phyloP scores from a whole-genome alignment of 2,888 invertebrate genomes.

The Drosophila sordidapex region DNA sequence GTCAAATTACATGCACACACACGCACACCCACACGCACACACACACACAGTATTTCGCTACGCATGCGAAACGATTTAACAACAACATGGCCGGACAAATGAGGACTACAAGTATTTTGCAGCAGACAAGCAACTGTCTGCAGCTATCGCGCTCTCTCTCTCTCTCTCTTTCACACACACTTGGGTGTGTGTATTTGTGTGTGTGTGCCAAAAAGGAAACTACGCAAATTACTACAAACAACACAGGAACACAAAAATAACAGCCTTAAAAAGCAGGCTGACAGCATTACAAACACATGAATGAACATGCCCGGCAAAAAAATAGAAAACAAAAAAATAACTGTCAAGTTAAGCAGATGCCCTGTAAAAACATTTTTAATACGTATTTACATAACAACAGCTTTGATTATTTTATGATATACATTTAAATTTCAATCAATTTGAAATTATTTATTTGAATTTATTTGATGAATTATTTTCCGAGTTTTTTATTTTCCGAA shows the following conservation, averaged over 20 bases:
- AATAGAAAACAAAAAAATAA: constrained; percentile 3
- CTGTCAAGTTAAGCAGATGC: constrained; percentile 1
- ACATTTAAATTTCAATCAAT: background rate
- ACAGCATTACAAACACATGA: constrained; percentile 69
- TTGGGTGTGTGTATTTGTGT: constrained; percentile 7
- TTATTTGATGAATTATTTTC: no score
- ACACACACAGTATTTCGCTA: constrained; percentile 29
- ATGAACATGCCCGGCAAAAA: constrained; percentile 46
- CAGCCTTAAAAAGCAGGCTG: constrained; percentile 27
- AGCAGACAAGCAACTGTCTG: constrained; percentile 47
- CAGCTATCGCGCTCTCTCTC: background rate
- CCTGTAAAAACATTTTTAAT: background rate
- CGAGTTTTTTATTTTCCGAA: background rate
- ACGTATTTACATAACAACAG: background rate
- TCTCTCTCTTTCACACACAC: background rate
- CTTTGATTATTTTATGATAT: background rate
- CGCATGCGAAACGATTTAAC: constrained; percentile 39
- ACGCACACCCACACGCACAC: background rate
- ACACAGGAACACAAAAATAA: constrained; percentile 41
- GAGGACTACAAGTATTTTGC: constrained; percentile 71
- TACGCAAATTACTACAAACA: constrained; percentile 69
- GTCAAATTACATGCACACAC: constrained; percentile 36
- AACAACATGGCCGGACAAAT: constrained; percentile 31
- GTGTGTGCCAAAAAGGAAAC: constrained; percentile 66
- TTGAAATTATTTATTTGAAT: background rate